Evolutionary conservation across 2,113 vertebrate genomes (phyloP), one percentile per base, ranked within the genome.

Genomic region (Ctenomys sociabilis): DNA sequence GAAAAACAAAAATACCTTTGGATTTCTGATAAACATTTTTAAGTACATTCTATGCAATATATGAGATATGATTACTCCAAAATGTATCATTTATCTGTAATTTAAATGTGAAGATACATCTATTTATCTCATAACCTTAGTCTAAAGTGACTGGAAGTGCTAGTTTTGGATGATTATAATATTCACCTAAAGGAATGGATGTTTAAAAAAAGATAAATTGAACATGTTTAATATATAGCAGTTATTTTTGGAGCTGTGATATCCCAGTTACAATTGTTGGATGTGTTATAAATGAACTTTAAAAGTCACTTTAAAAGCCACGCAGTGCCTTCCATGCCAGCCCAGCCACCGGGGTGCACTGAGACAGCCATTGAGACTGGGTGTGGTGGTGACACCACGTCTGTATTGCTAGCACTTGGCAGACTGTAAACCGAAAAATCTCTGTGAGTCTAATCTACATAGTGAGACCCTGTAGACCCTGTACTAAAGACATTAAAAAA

Each of bases 41-140:
- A 43, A 19, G 13, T 54, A 64, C 45, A 24, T 35, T 57, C 32
- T 21, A 54, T 91, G 35, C 3, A 83, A 28, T 77, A 61, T 83
- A 45, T 93, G 57, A 49, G 57, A n/a, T 17, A 40, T 82, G 37
- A 59, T 87, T 96, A 35, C 37, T 22, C 49, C 32, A 66, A 91
- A 86, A 81, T 49, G n/a, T 90, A 45, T 43, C 43, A 63, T 61
- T 87, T 78, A 86, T 77, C 24, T 88, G 11, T 91, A 93, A 49
- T 96, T 82, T 75, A 59, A 49, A 77, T 77, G 77, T 94, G 72
- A 70, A 40, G 40, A 28, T 11, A 45, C 8, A 75, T 8, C 8
- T 9, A 85, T 85, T 78, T 81, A 63, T 72, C 52, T 85, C 22
- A 59, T 6, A 73, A 54, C 3, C 13, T 21, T 64, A 57, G 22